Conservation (phyloP, 2,797 vertebrate species). For the Ctenochaetus hawaiiensis region DNA sequence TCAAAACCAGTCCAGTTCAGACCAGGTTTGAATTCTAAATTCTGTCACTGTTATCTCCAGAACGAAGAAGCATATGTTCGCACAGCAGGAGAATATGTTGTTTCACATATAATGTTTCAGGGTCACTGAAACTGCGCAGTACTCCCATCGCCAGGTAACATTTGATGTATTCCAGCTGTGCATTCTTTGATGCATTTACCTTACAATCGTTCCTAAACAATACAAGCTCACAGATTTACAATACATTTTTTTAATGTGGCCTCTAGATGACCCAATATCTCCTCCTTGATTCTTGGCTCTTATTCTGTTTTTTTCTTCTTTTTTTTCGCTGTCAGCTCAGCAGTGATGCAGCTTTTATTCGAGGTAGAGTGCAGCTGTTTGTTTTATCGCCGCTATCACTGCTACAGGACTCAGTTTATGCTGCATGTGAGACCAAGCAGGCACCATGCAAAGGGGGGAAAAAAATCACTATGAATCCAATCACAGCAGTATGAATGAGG, state of each 20-base stretch:
- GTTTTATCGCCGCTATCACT: slow-evolving; percentile 5
- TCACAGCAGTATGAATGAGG: slow-evolving; percentile 11
- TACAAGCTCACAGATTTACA: slow-evolving; percentile 2
- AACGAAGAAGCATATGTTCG: slow-evolving; percentile 27
- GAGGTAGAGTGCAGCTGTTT: neutral
- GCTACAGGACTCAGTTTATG: slow-evolving; percentile 3
- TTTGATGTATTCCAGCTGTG: slow-evolving; percentile 18
- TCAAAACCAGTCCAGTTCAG: slow-evolving; percentile 33
- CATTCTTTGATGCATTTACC: slow-evolving; percentile 13
- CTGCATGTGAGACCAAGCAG: neutral
- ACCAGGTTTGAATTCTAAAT: slow-evolving; percentile 36
- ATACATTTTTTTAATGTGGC: neutral
- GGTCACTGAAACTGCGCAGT: slow-evolving; percentile 22
- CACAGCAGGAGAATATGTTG: slow-evolving; percentile 16
- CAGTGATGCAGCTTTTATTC: neutral
- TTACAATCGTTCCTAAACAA: neutral
- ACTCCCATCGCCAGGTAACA: slow-evolving; percentile 13
- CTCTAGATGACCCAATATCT: neutral
- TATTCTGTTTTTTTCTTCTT: neutral
- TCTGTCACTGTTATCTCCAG: slow-evolving; percentile 24
- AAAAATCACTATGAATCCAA: neutral
- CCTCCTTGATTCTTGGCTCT: neutral
- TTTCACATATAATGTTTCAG: slow-evolving; percentile 39
- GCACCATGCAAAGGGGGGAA: neutral
- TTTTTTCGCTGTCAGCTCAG: neutral